Base-by-base conservation (phyloP, 2,113 vertebrate genomes). In the Copsychus sechellarum region DNA sequence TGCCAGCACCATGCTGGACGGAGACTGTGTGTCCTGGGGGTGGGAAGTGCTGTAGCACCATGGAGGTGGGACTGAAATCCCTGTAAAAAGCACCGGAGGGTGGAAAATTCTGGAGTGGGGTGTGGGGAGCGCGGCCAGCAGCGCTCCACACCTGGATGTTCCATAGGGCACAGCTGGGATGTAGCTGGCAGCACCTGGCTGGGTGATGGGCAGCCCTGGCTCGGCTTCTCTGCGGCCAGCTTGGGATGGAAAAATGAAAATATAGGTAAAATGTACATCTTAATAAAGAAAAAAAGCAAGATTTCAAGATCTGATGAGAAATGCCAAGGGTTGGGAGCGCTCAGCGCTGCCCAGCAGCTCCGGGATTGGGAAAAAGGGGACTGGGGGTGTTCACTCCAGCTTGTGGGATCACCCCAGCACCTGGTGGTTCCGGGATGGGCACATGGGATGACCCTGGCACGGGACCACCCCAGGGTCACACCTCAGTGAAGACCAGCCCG, bases 401-500 rank as follows among this genome's bases (percentile, higher is more conserved):
- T 16, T 3, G 11, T 38, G 73, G 84, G 40, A 13, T 54, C 73
- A 61, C 65, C 73, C 67, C 78, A 69, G 47, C 34, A 48, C 62
- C 48, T 76, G 56, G 62, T 19, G 31, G 40, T 18, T 76, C 47
- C 0, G 0, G 29, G 21, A 48, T 7, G 22, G 33, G 61, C 56
- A 60, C 33, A 0, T 0, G 3, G 20, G 22, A 14, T 33, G 74
- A 6, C 24, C 60, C 36, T 4, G 3, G 85, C 29, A 28, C 8
- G 0, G 31, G 9, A 20, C 12, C 31, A 28, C n/a, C 24, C 53
- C 5, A 1, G 0, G 2, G 8, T 98, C 95, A 99, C 64, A 98
- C 99, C 97, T 99, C 99, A 0, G 98, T 96, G 7, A 99, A 99
- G 14, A 99, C 98, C 94, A 99, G 92, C 81, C 98, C 98, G 2